phyloP scores from a whole-genome alignment of 1,140 invertebrate genomes.

The Phymorhynchus buccinoides region DNA sequence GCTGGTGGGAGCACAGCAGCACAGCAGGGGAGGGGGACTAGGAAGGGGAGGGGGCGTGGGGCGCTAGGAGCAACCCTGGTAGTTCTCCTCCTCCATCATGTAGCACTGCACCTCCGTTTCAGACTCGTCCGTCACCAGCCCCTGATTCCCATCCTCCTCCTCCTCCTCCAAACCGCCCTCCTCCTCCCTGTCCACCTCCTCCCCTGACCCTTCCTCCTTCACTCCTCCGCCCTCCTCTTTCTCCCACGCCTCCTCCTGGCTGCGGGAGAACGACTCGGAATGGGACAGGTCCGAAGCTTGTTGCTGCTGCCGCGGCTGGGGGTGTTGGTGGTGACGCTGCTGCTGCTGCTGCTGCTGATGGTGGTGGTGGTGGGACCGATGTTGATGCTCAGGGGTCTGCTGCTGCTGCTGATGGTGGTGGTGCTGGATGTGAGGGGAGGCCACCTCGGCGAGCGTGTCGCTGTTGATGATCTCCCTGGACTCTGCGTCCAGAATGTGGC shows the following conservation, averaged over 20 bases:
- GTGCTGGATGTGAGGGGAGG: slow-evolving; percentile 45
- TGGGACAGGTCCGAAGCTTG: slow-evolving; percentile 13
- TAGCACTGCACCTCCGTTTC: slow-evolving; percentile 60
- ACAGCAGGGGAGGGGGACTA: not conserved
- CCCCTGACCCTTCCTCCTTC: not conserved
- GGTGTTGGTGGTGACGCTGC: slow-evolving; percentile 9
- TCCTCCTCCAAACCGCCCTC: not conserved
- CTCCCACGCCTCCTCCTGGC: not conserved
- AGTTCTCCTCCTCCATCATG: slow-evolving; percentile 62
- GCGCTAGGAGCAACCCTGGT: slow-evolving; percentile 49
- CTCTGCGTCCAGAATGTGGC: slow-evolving; percentile 50
- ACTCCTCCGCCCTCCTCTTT: not conserved
- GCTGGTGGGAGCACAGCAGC: not conserved
- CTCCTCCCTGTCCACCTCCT: not conserved
- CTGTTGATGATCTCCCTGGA: slow-evolving; percentile 67
- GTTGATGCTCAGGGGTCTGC: too few relatives aligned
- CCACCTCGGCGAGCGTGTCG: slow-evolving; percentile 63
- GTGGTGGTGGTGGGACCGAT: not conserved
- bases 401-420: slow-evolving; percentile 3
- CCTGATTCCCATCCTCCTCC: not conserved
- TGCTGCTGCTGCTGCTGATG: not conserved
- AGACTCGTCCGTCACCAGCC: slow-evolving; percentile 25
- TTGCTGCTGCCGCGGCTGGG: slow-evolving; percentile 11
- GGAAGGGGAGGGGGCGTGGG: not conserved
- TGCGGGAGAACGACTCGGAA: not conserved